Evolutionary conservation across 2,113 vertebrate genomes (phyloP).

Genomic region (Dipodomys ordii): DNA sequence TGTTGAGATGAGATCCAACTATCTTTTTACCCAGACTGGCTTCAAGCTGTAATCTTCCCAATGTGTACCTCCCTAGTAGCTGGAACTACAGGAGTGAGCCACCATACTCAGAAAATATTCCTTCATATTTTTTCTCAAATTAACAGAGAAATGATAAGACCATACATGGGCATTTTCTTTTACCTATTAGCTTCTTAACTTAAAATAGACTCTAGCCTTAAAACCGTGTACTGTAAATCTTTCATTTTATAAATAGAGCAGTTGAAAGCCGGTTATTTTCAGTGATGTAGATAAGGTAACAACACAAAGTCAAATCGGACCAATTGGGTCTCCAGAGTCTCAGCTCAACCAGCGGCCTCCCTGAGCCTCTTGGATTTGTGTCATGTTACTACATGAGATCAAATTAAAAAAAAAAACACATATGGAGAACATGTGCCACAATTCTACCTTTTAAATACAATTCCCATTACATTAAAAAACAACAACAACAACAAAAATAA

Average conservation of each 20-base stretch:
- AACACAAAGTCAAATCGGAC: not conserved
- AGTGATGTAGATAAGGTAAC: not conserved
- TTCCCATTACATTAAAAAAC: not conserved
- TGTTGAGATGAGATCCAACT: too few relatives aligned
- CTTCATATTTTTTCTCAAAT: conserved; percentile 22
- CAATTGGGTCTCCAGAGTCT: not conserved
- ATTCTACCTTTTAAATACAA: not conserved
- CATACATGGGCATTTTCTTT: conserved; percentile 24
- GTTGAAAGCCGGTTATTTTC: not conserved
- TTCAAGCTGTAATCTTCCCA: too few relatives aligned
- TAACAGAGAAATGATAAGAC: not conserved
- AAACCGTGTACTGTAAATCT: not conserved
- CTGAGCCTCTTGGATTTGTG: not conserved
- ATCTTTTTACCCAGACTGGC: too few relatives aligned
- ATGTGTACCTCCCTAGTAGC: too few relatives aligned
- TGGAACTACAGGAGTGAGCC: too few relatives aligned
- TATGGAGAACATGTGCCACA: not conserved
- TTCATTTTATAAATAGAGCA: conserved; percentile 41
- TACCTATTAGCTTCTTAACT: conserved; percentile 36
- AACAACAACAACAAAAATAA: not conserved
- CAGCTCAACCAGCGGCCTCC: not conserved
- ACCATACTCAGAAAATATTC: too few relatives aligned
- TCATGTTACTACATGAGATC: not conserved
- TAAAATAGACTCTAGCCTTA: conserved; percentile 21
- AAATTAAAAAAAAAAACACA: not conserved